phyloP scores from a whole-genome alignment of 2,113 vertebrate genomes.

The Chlorodrepanis virens region DNA sequence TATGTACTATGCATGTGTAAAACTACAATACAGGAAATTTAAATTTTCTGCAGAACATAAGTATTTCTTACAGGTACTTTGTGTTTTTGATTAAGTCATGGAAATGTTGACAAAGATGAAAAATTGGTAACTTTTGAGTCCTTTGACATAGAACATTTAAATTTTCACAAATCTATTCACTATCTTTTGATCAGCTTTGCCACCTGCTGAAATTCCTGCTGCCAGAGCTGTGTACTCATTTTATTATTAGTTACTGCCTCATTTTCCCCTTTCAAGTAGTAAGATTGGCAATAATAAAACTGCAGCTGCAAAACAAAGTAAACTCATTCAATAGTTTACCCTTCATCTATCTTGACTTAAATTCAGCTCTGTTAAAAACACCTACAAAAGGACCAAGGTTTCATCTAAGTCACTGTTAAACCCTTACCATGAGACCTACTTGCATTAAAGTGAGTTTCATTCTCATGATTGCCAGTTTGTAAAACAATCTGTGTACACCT shows the following conservation, averaged over 20 bases:
- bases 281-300: background rate
- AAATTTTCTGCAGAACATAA: background rate
- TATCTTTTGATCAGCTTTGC: slow-evolving; percentile 2
- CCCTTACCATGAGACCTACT: background rate
- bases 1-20: background rate
- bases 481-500: background rate
- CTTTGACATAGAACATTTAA: background rate
- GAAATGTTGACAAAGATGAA: background rate
- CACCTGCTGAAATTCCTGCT: background rate
- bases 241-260: background rate
- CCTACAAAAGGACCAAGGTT: background rate
- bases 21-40: background rate
- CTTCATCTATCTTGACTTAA: background rate
- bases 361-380: background rate
- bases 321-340: background rate
- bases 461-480: background rate
- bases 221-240: background rate
- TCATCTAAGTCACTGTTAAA: background rate
- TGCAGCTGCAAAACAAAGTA: background rate
- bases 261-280: background rate
- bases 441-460: background rate
- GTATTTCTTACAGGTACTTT: background rate
- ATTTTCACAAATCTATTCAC: background rate
- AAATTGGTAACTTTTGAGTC: background rate
- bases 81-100: background rate